Percentiles rank a stretch among this genome's conserved stretches.
Evolutionary conservation across 2,113 vertebrate species (phyloP).

Genomic region (Dasypus novemcinctus): DNA sequence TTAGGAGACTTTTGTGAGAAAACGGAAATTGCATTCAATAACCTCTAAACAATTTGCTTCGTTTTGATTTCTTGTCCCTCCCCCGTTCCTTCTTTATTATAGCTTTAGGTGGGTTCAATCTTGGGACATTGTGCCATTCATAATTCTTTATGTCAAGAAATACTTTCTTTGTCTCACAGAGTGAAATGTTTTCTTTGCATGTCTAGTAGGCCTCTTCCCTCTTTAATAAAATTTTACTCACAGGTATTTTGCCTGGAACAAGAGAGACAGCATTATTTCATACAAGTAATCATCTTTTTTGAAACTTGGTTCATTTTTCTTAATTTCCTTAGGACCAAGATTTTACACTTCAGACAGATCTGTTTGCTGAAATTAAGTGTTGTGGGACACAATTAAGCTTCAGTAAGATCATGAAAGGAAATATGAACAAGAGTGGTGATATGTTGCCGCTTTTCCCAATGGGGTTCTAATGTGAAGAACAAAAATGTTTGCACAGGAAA

Average conservation of each 20-base stretch:
- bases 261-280: slow-evolving; percentile 84
- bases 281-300: slow-evolving; percentile 88
- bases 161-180: slow-evolving; percentile 77
- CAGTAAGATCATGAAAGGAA: slow-evolving; percentile 83
- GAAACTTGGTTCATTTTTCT: slow-evolving; percentile 87
- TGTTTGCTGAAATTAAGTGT: slow-evolving; percentile 82
- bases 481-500: not conserved
- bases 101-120: slow-evolving; percentile 73
- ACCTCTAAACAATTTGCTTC: slow-evolving; percentile 74
- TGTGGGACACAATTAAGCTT: slow-evolving; percentile 87
- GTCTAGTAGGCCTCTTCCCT: slow-evolving; percentile 75
- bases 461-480: not conserved
- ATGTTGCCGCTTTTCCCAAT: slow-evolving; percentile 75
- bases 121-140: slow-evolving; percentile 82
- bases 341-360: slow-evolving; percentile 85
- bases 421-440: slow-evolving; percentile 83
- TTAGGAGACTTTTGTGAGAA: slow-evolving; percentile 66
- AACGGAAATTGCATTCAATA: slow-evolving; percentile 74
- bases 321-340: slow-evolving; percentile 85
- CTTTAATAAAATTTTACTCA: slow-evolving; percentile 84
- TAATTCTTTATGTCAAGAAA: slow-evolving; percentile 79
- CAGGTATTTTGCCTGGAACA: slow-evolving; percentile 80
- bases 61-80: slow-evolving; percentile 22
- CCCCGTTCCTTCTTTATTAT: slow-evolving; percentile 70
- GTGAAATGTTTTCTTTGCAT: slow-evolving; percentile 79